Evolutionary conservation across 2,888 invertebrate species (phyloP), one percentile per base, ranked within the genome.

Genomic region (Cheiracanthium punctorium): DNA sequence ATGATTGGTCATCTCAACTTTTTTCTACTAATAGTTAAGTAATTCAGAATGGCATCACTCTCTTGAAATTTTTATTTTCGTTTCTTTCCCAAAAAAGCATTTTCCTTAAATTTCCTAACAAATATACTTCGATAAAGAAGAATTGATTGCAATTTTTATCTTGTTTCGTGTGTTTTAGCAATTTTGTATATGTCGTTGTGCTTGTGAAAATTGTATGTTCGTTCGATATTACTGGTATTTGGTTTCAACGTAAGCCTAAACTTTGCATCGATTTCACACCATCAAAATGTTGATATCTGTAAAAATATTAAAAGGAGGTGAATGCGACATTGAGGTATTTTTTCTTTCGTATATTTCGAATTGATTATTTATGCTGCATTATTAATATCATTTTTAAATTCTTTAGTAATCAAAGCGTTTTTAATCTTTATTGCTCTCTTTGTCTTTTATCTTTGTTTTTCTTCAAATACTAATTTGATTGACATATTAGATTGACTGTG

Each of bases 271-370:
- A 8, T 17, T 73, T 41, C 58, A 64, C 37, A 52, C 30, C 64
- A 20, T 8, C 29, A 88, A 77, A n/a, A 88, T 88, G 88, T 75
- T 87, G 71, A 84, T 88, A 58, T 82, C 88, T 12, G 88, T 88
- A 24, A 88, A 88, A 76, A 88, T 88, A 69, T 69, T 88, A 41
- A 87, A 88, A 87, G 87, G 87, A 71, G 80, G 82, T 10, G 87
- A 87, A 70, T 87, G 87, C 84, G 76, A 82, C 43, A 82, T 88
- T 33, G 88, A 88, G 76, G 88, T 88, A 84, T n/a, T n/a, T n/a
- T n/a, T n/a, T n/a, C n/a, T n/a, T n/a, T n/a, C n/a, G n/a, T n/a
- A n/a, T n/a, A n/a, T n/a, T n/a, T n/a, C n/a, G n/a, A n/a, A n/a
- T n/a, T n/a, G n/a, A n/a, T n/a, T n/a, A n/a, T n/a, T n/a, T n/a